Conservation (phyloP, 2,113 vertebrate genomes). For the Pterocles orientalis region DNA sequence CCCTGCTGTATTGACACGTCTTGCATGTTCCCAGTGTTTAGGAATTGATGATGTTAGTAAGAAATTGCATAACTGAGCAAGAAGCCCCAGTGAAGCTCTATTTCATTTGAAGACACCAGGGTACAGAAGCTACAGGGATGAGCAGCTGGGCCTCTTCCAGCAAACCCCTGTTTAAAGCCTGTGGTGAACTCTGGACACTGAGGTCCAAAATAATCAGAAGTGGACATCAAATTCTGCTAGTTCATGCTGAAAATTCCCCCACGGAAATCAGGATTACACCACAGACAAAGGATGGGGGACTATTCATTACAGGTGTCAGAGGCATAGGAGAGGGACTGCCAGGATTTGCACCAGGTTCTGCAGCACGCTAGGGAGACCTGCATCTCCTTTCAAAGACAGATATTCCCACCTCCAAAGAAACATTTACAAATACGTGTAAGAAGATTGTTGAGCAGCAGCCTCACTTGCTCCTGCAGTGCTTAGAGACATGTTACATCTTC, state of each 20-base stretch:
- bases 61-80: neutral
- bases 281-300: neutral
- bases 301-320: neutral
- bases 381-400: neutral
- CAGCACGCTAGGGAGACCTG: neutral
- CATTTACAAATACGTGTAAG: neutral
- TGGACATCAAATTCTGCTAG: neutral
- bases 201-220: neutral
- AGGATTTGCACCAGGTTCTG: neutral
- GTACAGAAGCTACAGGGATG: neutral
- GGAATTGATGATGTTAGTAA: neutral
- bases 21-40: neutral
- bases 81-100: neutral
- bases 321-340: neutral
- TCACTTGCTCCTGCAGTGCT: neutral
- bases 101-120: neutral
- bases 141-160: neutral
- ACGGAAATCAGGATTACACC: neutral
- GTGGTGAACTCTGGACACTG: neutral
- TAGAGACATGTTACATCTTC: neutral
- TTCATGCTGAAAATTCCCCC: neutral
- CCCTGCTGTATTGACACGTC: rapidly evolving
- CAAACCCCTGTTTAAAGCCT: neutral
- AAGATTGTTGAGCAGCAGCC: neutral
- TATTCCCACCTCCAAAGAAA: neutral